Evolutionary conservation across 2,797 vertebrate genomes (phyloP).

Genomic region (Taenioides sp.): DNA sequence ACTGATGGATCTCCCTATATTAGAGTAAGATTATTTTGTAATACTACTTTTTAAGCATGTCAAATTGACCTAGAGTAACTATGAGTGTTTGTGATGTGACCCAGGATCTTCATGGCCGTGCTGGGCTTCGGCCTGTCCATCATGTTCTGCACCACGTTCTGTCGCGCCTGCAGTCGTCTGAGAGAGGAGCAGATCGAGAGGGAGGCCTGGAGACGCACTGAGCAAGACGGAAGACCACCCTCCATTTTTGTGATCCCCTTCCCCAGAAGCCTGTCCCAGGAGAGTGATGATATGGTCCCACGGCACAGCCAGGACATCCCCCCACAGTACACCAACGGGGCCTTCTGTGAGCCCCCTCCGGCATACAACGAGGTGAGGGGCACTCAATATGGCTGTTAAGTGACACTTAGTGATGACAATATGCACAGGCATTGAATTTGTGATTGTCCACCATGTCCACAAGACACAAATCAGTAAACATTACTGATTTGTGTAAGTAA

Average conservation of each 20-base stretch:
- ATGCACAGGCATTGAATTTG: not conserved
- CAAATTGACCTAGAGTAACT: not conserved
- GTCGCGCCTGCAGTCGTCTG: slow-evolving; percentile 47
- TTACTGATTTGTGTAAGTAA: no score
- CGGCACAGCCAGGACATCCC: slow-evolving; percentile 40
- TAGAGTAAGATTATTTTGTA: slow-evolving; percentile 59
- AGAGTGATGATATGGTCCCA: slow-evolving; percentile 37
- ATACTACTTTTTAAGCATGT: not conserved
- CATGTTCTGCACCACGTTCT: slow-evolving; percentile 66
- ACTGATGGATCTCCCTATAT: slow-evolving; percentile 11
- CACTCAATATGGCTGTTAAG: not conserved
- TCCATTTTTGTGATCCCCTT: slow-evolving; percentile 68
- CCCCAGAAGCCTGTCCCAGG: slow-evolving; percentile 29
- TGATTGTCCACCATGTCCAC: not conserved
- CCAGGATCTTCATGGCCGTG: slow-evolving; percentile 64
- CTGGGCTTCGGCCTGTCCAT: slow-evolving; percentile 60
- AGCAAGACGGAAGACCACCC: not conserved
- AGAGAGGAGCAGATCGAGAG: slow-evolving; percentile 44
- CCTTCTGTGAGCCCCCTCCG: slow-evolving; percentile 51
- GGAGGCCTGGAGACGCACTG: slow-evolving; percentile 28
- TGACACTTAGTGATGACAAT: not conserved
- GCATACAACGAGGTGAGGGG: slow-evolving; percentile 65
- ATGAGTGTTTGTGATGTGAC: not conserved
- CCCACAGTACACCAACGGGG: slow-evolving; percentile 39
- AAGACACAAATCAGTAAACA: not conserved